phyloP scores from a whole-genome alignment of 2,888 invertebrate genomes.

The Clostera curtula region DNA sequence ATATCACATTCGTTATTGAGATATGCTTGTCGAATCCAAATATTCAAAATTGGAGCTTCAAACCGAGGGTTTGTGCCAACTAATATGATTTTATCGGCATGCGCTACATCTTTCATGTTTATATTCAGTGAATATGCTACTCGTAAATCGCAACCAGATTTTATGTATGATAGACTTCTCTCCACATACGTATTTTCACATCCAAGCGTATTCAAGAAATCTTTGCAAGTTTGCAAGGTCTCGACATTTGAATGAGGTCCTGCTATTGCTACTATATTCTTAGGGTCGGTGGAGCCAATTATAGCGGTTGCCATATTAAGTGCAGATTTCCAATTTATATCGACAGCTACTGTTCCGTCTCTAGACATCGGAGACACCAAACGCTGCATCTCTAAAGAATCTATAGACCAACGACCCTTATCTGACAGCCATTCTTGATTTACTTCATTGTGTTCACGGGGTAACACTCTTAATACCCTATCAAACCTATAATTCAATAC shows the following conservation, averaged over 20 bases:
- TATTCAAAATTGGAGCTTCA: conserved; percentile 96
- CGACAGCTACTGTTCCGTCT: conserved; percentile 79
- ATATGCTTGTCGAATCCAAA: conserved; percentile 94
- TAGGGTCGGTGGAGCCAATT: conserved; percentile 75
- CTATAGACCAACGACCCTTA: conserved; percentile 96
- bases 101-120: conserved; percentile 82
- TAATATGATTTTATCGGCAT: conserved; percentile 90
- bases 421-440: conserved; percentile 99
- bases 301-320: conserved; percentile 80
- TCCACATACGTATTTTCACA: conserved; percentile 51
- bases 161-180: conserved; percentile 33
- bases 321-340: conserved; percentile 95
- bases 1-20: conserved; percentile 91
- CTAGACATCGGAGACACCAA: conserved; percentile 94
- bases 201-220: conserved; percentile 51
- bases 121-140: conserved; percentile 51
- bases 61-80: conserved; percentile 98
- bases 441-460: conserved; percentile 57
- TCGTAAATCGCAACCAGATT: conserved; percentile 39
- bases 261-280: conserved; percentile 59
- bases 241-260: conserved; percentile 57
- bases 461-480: conserved; percentile 50
- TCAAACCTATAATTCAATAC: conserved; percentile 47
- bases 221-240: conserved; percentile 56
- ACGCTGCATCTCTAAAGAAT: conserved; percentile 96